Evolutionary conservation across 2,888 invertebrate genomes (phyloP), one percentile per base, ranked within the genome.

Genomic region (Diaphora mendica): DNA sequence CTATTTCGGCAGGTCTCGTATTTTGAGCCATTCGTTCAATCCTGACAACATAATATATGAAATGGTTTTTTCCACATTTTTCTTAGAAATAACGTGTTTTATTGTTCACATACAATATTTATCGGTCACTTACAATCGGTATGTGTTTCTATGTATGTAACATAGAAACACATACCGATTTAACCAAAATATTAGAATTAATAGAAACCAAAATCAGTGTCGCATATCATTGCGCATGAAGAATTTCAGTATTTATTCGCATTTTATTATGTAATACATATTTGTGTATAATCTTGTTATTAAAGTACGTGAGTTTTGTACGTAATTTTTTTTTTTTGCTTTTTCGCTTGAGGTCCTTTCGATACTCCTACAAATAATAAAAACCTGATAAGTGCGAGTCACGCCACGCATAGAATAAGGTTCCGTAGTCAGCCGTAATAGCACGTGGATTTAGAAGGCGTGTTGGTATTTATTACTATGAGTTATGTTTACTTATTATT

Each of bases 1-100:
- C 35, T 71, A 69, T 78, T 79, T 66, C 55, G 66, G 26, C 13
- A 67, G 73, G 74, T 71, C 48, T 65, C 42, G 64, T 68, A 77
- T 65, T 73, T 59, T 51, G 51, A 35, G 33, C 64, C 33, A 70
- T 70, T 73, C 39, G 64, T 59, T 70, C 44, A 73, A 66, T 33
- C 23, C 66, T 59, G 65, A 26, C 62, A 68, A 64, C 39, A 42
- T 64, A 55, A n/a, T n/a, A 48, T 55, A 68, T 64, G 23, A 68
- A 72, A 68, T 72, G 48, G 30, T 30, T 73, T 30, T 48, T 8
- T 4, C 30, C 44, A 44, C 9, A 48, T 62, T 67, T 68, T 64
- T 11, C 26, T 11, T 62, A 55, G 64, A 48, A 59, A 35, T 0
- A 35, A 68, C 11, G 13, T 13, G 26, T 59, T 59, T 42, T 69